Conservation (phyloP, 2,888 invertebrate genomes). For the Leucoptera coffeella region DNA sequence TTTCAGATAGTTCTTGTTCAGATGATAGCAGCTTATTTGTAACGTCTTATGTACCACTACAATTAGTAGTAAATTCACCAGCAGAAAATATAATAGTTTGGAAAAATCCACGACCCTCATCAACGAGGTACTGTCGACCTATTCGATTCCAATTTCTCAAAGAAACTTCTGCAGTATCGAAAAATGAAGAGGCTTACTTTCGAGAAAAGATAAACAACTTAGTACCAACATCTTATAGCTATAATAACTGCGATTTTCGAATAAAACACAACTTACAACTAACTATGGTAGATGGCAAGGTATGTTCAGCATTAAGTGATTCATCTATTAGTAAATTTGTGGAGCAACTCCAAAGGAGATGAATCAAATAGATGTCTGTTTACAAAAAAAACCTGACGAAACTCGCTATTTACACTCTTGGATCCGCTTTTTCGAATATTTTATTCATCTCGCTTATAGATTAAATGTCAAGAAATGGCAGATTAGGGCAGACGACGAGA, state of each 20-base stretch:
- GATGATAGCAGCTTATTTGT: conserved; percentile 5
- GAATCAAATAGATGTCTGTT: conserved; percentile 2
- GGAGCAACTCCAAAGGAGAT: background rate
- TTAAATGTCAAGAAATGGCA: conserved; percentile 1
- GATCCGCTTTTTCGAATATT: conserved; percentile 3
- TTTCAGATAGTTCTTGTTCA: conserved; percentile 1
- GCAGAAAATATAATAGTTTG: background rate
- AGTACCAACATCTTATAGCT: background rate
- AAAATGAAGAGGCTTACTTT: background rate
- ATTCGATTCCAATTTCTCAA: background rate
- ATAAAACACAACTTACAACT: background rate
- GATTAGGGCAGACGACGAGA: background rate
- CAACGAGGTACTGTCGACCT: conserved; percentile 4
- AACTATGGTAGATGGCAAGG: conserved; percentile 2
- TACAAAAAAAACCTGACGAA: background rate
- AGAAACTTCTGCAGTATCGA: background rate
- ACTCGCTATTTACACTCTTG: conserved; percentile 1
- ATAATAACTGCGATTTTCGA: background rate
- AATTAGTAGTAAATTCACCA: conserved; percentile 1
- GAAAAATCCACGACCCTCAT: conserved; percentile 4
- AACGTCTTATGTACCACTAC: conserved; percentile 5
- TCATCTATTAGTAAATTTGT: conserved; percentile 1
- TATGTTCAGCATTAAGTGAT: conserved; percentile 1
- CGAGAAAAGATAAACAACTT: conserved; percentile 1
- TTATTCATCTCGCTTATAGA: conserved; percentile 3